Base-by-base conservation (phyloP, 2,888 invertebrate species). In the Idaea dimidiata region DNA sequence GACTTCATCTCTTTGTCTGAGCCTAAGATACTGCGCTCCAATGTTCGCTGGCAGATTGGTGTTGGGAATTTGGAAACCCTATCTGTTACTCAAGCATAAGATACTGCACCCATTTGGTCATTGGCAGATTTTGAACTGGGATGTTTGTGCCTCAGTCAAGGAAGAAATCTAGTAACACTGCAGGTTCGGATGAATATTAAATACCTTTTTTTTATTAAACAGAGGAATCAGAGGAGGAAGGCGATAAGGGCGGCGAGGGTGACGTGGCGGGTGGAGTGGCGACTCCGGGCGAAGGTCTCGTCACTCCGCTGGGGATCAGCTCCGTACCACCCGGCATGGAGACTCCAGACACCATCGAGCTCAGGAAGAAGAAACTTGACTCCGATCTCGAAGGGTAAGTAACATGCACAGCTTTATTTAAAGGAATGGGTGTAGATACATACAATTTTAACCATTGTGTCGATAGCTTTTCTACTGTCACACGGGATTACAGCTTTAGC, bases 341-440 rank as follows among this genome's bases (percentile, higher is more conserved):
- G 92, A 99, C 99, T 0, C 99, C 99, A 0, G 99, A 99, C 84
- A 97, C 98, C 72, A 99, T 99, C 79, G 99, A 99, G 85, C 93
- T 99, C 71, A 94, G 99, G 71, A 99, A 99, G 93, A 97, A 97
- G 90, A 98, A 99, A 83, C 97, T 98, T 68, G 99, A 99, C 87
- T 96, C 95, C 66, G 98, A 99, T 86, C 97, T 97, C 95, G 99
- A 99, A 85, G 97, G 98, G 97, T 95, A 83, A 84, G 33, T 2
- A 33, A 33, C 14, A 10, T 6, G 33, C 7, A 33, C 33, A 33
- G 7, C 7, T 33, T 33, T 33, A 33, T 33, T 33, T 33, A 6
- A 7, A 10, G 14, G 33, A 33, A 33, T 33, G 1, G 33, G 3
- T 7, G 8, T 33, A 10, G 1, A 33, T 3, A 24, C 24, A 24